Base-by-base conservation (phyloP, 2,113 vertebrate species). In the Caracal caracal region DNA sequence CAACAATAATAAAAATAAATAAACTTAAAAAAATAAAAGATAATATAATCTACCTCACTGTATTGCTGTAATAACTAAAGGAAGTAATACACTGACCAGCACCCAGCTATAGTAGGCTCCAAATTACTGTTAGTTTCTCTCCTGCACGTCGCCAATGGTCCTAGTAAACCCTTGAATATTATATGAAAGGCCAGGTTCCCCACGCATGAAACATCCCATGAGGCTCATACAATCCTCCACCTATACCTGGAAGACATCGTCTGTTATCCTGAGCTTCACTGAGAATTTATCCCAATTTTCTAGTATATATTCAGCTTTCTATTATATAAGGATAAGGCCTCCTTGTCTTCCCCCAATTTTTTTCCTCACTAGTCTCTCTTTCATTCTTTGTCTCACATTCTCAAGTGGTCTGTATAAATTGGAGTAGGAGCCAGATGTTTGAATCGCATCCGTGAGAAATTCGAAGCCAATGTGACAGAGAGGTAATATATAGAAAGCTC, bases 381-480 rank as follows among this genome's bases (percentile, higher is more conserved):
- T 19, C 9, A 20, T 61, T 79, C 51, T 66, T 89, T 87, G 65
- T 37, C 43, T 65, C 30, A 40, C 6, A 35, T 94, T 91, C 78
- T 63, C 51, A n/a, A 47, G 33, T 53, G 47, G 75, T 63, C 78
- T 82, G 37, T 47, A 75, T 90, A 70, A 75, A 13, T 2, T 51
- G 10, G 28, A 90, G 26, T 49, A 22, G 80, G 35, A 84, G 40
- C 73, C 79, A 94, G 35, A 26, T 35, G 51, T 70, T 80, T 76
- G 63, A 94, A 65, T 24, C 37, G 17, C 33, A 71, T 68, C 87
- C 15, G 40, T 19, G 65, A 70, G 33, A 73, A 16, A 73, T 43
- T 35, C 70, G 71, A 90, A 43, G 87, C 90, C 79, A 93, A 80
- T 43, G 37, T 81, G 61, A 87, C 66, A 63, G 70, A 93, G 37